These are phyloP conservation scores for Ectropis grisescens DNA, from an alignment of 1,140 invertebrate species.

Conservation along the genomic window DNA sequence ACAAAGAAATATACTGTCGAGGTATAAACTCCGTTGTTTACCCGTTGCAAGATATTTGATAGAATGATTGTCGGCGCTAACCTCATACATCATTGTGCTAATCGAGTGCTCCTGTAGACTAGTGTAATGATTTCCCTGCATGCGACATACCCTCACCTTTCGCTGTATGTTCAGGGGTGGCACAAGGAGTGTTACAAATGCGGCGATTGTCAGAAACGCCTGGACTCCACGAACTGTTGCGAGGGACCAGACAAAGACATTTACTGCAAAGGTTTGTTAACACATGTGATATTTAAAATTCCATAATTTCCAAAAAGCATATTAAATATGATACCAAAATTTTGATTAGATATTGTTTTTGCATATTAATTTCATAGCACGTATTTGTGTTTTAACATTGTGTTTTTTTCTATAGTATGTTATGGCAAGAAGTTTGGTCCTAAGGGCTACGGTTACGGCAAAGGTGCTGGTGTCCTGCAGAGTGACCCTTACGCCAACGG, in stretches of 20 bases:
- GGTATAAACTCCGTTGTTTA: too few species aligned
- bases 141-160: conserved; percentile 35
- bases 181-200: conserved; percentile 97
- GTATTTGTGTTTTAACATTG: conserved; percentile 26
- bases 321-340: too few species aligned
- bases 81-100: conserved; percentile 40
- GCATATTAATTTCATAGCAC: conserved; percentile 16
- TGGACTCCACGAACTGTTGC: conserved; percentile 96
- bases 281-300: too few species aligned
- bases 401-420: conserved; percentile 79
- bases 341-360: too few species aligned
- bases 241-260: conserved; percentile 97
- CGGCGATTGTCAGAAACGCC: conserved; percentile 91
- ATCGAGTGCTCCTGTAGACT: conserved; percentile 25
- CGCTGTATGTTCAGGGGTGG: conserved; percentile 78
- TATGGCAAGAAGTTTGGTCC: conserved; percentile 95
- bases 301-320: too few species aligned
- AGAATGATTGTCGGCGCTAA: too few species aligned
- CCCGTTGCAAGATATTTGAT: too few species aligned
- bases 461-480: conserved; percentile 91
- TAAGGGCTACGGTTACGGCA: conserved; percentile 94
- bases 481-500: conserved; percentile 84
- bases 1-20: conserved; percentile 94
- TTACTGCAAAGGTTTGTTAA: conserved; percentile 93
- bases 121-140: conserved; percentile 25